phyloP scores from a whole-genome alignment of 2,888 invertebrate genomes.

The Drosophila suboccidentalis region DNA sequence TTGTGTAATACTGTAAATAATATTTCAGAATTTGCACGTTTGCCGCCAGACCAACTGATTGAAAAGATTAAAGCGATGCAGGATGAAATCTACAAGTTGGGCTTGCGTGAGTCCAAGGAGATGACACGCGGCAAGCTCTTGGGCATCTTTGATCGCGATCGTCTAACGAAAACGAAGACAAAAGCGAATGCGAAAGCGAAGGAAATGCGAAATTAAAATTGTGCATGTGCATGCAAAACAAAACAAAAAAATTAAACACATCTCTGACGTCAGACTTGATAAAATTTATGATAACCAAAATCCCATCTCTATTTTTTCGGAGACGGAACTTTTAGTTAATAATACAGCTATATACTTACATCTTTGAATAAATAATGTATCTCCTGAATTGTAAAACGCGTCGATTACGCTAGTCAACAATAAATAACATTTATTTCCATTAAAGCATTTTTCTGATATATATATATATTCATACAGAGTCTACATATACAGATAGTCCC shows the following conservation, averaged over 20 bases:
- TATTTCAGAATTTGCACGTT: constrained; percentile 89
- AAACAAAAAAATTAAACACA: no score
- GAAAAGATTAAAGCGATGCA: constrained; percentile 97
- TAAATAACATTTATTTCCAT: constrained; percentile 64
- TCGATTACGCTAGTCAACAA: constrained; percentile 53
- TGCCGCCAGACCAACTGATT: constrained; percentile 93
- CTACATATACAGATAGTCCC: constrained; percentile 11
- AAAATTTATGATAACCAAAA: not conserved
- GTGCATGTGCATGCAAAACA: not conserved
- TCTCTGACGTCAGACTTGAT: constrained; percentile 10
- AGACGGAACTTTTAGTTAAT: not conserved
- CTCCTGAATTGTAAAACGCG: constrained; percentile 1
- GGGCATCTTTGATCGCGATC: constrained; percentile 89
- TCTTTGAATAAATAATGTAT: not conserved
- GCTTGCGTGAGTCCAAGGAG: constrained; percentile 97
- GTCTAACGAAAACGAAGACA: constrained; percentile 18
- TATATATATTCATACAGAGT: constrained; percentile 17
- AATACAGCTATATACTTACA: not conserved
- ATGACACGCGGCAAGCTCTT: constrained; percentile 98
- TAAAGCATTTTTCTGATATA: constrained; percentile 40
- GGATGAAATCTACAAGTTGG: constrained; percentile 97
- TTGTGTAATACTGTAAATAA: not conserved
- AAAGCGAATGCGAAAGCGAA: constrained; percentile 13
- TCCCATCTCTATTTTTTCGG: no score
- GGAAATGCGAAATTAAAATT: constrained; percentile 10